Evolutionary conservation across 2,888 invertebrate species (phyloP).

Genomic region (Drosophila prolongata): DNA sequence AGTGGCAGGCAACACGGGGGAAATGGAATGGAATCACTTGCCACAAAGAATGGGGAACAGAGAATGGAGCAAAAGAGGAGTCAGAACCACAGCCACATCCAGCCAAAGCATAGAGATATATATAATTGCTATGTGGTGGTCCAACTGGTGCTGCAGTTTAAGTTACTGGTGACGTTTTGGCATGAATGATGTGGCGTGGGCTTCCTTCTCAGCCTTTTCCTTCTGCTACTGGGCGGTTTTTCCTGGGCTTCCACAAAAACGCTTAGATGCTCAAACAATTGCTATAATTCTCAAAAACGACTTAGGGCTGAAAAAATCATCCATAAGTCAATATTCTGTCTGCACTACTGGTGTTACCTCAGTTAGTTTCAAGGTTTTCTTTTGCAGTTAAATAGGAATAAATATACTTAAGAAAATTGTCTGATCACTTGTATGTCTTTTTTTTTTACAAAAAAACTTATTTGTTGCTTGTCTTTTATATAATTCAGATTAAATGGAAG

Average conservation of each 20-base stretch:
- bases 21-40: conserved; percentile 8
- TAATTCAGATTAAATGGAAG: too few relatives aligned
- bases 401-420: neutral
- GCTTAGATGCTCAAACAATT: neutral
- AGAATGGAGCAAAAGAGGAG: neutral
- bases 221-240: conserved; percentile 4
- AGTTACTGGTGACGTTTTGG: conserved; percentile 57
- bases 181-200: conserved; percentile 78
- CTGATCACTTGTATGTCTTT: too few relatives aligned
- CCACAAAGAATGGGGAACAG: conserved; percentile 21
- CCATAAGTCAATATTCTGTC: neutral
- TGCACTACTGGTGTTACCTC: neutral
- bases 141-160: conserved; percentile 28
- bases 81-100: neutral
- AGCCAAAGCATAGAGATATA: conserved; percentile 16
- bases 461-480: too few relatives aligned
- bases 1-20: neutral
- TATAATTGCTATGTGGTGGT: conserved; percentile 72
- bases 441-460: too few relatives aligned
- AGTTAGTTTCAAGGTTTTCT: neutral
- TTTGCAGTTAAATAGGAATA: neutral
- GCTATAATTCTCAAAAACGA: neutral
- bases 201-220: conserved; percentile 55
- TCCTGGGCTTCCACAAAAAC: neutral
- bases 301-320: too few relatives aligned